Evolutionary conservation across 2,113 vertebrate species (phyloP), one percentile per base, ranked within the genome.

Genomic region (Emydura subglobosa): DNA sequence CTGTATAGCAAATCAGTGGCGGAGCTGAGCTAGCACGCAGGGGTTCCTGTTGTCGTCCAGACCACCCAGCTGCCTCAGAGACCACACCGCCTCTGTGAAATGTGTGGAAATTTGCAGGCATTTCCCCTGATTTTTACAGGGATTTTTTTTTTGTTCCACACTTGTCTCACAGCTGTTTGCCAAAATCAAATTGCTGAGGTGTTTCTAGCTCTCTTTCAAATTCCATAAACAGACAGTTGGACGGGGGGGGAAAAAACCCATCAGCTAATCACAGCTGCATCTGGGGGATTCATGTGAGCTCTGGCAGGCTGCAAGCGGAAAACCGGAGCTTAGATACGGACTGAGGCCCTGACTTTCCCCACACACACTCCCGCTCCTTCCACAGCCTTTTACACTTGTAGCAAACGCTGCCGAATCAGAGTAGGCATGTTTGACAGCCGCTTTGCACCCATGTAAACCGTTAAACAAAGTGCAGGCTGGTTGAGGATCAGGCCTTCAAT

Each of bases 111-210:
- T 98, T 97, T n/a, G 9, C 95, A 97, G 92, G 97, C 97, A 97
- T 98, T 98, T 97, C 97, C 95, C 94, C 94, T 47, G 92, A 98
- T 98, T 98, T 97, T 97, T 97, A 98, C 97, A 98, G 97, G 96
- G 97, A 97, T 97, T 97, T 97, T 97, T 94, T 10, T 93, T 96
- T 96, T 95, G 95, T 93, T 97, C 97, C 96, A 93, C 97, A 97
- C 96, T 98, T 97, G 97, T 97, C 88, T 96, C 92, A 83, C 97
- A 98, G 97, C 97, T 98, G 97, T 97, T 97, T 97, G 97, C 97
- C 97, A 97, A 97, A 98, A 97, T 98, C 97, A 98, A 97, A 96
- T 61, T 96, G 96, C 95, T 90, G 97, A 97, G 97, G 97, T 98
- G 97, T 97, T 97, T 94, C 97, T 97, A 97, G 97, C 96, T 96